A percentile compares a stretch with the other conserved stretches of the same genome.
Evolutionary conservation across 2,888 invertebrate genomes (phyloP).

Genomic region (Rhaphigaster nebulosa): DNA sequence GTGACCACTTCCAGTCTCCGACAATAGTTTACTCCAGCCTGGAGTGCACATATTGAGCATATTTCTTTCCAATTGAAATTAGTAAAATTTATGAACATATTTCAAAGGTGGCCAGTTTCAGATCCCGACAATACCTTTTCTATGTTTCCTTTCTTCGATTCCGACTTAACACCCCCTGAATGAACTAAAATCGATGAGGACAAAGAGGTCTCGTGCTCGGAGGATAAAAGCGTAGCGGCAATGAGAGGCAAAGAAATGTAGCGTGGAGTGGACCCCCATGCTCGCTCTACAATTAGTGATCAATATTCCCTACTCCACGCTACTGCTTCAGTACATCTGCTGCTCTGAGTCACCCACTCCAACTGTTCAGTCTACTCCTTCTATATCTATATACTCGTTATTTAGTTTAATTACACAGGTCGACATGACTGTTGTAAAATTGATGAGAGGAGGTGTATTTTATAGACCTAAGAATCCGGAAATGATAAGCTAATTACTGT

Average conservation of each 20-base stretch:
- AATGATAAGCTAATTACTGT: too few species aligned
- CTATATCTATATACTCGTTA: neutral
- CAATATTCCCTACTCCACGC: constrained; percentile 46
- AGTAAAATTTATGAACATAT: neutral
- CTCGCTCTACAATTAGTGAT: constrained; percentile 19
- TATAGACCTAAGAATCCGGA: too few species aligned
- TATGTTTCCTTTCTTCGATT: constrained; percentile 12
- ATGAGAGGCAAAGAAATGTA: too few species aligned
- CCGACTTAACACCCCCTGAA: neutral
- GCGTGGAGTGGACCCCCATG: constrained; percentile 46
- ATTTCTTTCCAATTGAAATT: neutral
- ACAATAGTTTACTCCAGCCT: too few species aligned
- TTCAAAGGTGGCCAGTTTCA: neutral
- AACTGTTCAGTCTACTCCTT: neutral
- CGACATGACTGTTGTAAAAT: too few species aligned
- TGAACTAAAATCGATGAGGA: neutral
- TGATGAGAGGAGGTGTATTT: too few species aligned
- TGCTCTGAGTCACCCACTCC: constrained; percentile 44
- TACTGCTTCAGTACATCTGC: constrained; percentile 24
- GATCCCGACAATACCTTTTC: neutral
- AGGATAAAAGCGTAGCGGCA: neutral
- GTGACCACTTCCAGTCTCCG: too few species aligned
- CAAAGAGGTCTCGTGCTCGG: neutral
- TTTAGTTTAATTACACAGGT: too few species aligned
- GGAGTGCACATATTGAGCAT: too few species aligned